Base-by-base conservation (phyloP, 2,797 vertebrate genomes). In the Eleutherodactylus coqui region DNA sequence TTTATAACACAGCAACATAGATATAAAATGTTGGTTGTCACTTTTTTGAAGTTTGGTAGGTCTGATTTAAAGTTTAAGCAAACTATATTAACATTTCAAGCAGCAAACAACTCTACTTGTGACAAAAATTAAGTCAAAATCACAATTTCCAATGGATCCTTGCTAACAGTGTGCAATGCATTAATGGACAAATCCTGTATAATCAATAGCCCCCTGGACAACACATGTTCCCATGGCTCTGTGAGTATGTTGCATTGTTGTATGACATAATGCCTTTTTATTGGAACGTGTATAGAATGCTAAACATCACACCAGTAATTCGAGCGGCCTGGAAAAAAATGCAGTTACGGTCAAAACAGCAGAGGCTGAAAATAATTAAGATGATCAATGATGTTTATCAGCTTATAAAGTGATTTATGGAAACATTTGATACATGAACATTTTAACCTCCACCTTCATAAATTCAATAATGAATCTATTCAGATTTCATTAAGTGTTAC, bases 381-480 rank as follows among this genome's bases (percentile, higher is more conserved):
- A 38, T 58, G 69, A 83, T 82, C 80, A 55, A 72, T 82, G 49
- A 82, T 43, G 80, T 41, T 58, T 70, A 82, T 72, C 45, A 55
- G 67, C 51, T 45, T 55, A 41, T 73, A 73, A 58, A 45, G 43
- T 73, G 69, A 53, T 83, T 55, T 75, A 75, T 60, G 69, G 19
- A 83, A 73, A 83, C 34, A 58, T 83, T 41, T 83, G 70, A 73
- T 75, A 75, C 73, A 83, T 29, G 8, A 21, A 53, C 16, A 27
- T 75, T 32, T 73, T 60, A 73, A 83, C 69, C 49, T 73, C 53
- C 47, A 82, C 47, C 80, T 83, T 55, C 49, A 58, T 60, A 83
- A 73, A 75, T 45, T 75, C 24, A 34, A 75, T 83, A 8, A 83
- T 83, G 38, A 83, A 83, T 75, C 36, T 60, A 83, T 83, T 73